Percentiles rank a stretch among this genome's conserved stretches.
These are phyloP conservation scores for Schizopygopsis pylzovi DNA, from an alignment of 2,797 vertebrate genomes.

Conservation along the genomic window DNA sequence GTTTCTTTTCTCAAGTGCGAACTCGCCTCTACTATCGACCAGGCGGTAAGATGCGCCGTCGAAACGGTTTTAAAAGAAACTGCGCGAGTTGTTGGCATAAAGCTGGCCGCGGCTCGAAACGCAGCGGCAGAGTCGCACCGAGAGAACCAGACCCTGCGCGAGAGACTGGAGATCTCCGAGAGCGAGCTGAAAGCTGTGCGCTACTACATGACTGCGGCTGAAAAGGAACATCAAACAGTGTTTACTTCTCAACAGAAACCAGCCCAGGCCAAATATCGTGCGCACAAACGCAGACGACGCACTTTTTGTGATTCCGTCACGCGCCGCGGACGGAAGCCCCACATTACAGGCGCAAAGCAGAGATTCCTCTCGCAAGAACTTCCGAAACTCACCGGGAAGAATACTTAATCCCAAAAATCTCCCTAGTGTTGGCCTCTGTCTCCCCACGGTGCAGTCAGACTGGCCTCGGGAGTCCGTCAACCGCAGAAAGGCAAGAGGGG, in stretches of 20 bases:
- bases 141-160: conserved; percentile 66
- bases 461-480: conserved; percentile 57
- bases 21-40: conserved; percentile 67
- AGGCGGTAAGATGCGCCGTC: conserved; percentile 67
- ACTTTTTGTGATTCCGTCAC: conserved; percentile 18
- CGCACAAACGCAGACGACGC: conserved; percentile 46
- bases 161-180: conserved; percentile 66
- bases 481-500: conserved; percentile 55
- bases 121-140: conserved; percentile 66
- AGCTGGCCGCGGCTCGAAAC: conserved; percentile 62
- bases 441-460: conserved; percentile 66
- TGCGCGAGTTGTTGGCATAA: conserved; percentile 62
- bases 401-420: conserved; percentile 51
- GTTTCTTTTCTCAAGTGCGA: conserved; percentile 68
- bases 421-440: conserved; percentile 66
- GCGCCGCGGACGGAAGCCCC: conserved; percentile 21
- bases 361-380: conserved; percentile 50
- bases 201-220: conserved; percentile 68
- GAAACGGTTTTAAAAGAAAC: conserved; percentile 68
- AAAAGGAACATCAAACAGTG: conserved; percentile 71
- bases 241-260: conserved; percentile 62
- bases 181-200: conserved; percentile 68
- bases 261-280: conserved; percentile 26
- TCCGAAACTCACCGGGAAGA: conserved; percentile 55
- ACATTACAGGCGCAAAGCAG: conserved; percentile 18